These are phyloP conservation scores for Malurus melanocephalus DNA, from an alignment of 2,113 vertebrate genomes.

Conservation along the genomic window DNA sequence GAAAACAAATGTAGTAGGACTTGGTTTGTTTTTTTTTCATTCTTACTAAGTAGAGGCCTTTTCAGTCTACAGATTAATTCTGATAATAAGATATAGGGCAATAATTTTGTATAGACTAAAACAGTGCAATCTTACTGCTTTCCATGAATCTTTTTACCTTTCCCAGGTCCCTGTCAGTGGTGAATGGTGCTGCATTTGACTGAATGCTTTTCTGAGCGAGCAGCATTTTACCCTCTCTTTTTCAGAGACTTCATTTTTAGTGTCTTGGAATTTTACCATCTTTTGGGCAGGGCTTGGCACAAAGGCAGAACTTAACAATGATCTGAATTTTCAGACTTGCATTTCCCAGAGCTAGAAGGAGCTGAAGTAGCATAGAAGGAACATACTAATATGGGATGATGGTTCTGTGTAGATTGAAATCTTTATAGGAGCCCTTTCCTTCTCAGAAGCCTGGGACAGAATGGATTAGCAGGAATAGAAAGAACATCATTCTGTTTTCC, in stretches of 20 bases:
- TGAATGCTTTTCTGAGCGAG: not conserved
- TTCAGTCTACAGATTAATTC: not conserved
- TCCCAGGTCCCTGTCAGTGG: not conserved
- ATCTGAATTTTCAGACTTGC: not conserved
- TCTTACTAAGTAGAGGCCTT: not conserved
- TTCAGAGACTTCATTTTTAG: not conserved
- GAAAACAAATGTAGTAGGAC: not conserved
- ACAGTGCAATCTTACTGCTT: not conserved
- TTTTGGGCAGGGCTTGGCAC: constrained; percentile 20
- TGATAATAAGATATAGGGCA: not conserved
- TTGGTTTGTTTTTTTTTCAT: not conserved
- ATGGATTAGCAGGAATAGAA: not conserved
- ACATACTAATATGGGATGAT: not conserved
- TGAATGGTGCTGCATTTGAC: not conserved
- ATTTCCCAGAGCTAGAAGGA: not conserved
- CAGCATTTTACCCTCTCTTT: not conserved
- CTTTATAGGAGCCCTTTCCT: not conserved
- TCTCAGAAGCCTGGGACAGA: not conserved
- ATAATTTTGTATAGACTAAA: not conserved
- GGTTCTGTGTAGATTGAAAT: not conserved
- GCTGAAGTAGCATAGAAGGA: not conserved
- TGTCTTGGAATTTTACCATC: not conserved
- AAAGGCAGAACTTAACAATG: not conserved
- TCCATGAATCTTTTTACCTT: not conserved
- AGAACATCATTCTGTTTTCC: not conserved